These are phyloP conservation scores for Thysanoteuthis rhombus DNA, from an alignment of 2,888 invertebrate genomes.

Conservation along the genomic window DNA sequence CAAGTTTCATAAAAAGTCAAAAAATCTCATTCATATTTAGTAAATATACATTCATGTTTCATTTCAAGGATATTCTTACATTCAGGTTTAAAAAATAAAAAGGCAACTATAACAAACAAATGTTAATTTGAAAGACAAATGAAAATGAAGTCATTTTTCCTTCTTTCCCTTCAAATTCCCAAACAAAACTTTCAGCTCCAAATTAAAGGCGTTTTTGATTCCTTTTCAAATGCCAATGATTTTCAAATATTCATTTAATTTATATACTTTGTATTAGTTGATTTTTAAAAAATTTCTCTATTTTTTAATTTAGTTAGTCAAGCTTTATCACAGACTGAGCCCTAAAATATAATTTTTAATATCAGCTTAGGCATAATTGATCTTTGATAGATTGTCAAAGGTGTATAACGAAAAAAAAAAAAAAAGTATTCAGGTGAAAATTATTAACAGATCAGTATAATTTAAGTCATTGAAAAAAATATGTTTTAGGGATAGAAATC, in stretches of 20 bases:
- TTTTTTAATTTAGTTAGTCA: not conserved
- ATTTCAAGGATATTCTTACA: too few relatives aligned
- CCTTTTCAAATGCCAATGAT: not conserved
- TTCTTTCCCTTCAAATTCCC: not conserved
- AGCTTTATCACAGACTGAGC: not conserved
- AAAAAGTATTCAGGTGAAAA: not conserved
- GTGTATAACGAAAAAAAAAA: not conserved
- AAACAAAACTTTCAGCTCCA: not conserved
- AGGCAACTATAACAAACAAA: not conserved
- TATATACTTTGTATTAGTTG: not conserved
- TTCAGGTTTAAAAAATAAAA: not conserved
- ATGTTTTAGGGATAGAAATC: too few relatives aligned
- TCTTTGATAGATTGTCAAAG: not conserved
- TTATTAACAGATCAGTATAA: too few relatives aligned
- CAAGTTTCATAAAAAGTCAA: too few relatives aligned
- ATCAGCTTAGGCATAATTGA: not conserved
- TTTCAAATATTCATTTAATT: not conserved
- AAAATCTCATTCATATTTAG: too few relatives aligned
- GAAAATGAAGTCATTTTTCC: not conserved
- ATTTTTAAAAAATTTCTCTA: not conserved
- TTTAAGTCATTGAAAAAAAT: too few relatives aligned
- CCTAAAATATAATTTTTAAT: too few relatives aligned
- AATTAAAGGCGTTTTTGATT: not conserved
- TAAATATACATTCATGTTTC: too few relatives aligned
- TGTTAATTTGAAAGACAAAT: not conserved